Evolutionary conservation across 23 tunicate genomes (phyloP), one percentile per base, ranked within the genome.

Genomic region (Diplosoma virens): DNA sequence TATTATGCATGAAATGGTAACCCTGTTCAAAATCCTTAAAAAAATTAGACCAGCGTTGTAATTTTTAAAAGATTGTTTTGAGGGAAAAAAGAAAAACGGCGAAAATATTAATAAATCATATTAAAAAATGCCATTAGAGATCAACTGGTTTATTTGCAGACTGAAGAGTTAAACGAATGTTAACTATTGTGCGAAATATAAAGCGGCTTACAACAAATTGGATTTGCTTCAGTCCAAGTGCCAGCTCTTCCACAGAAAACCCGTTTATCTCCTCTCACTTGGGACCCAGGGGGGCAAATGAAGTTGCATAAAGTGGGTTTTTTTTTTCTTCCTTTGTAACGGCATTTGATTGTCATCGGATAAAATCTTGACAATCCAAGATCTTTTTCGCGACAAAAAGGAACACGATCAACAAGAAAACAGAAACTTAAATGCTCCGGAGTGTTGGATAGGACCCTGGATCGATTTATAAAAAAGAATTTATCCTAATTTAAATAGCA

Each of bases 171-270:
- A 46, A 46, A 46, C 16, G 52, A 46, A 46, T 46, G 16, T n/a
- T 11, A 46, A 16, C 16, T 46, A 46, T 46, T 14, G 16, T 46
- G 52, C 52, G 16, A 46, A 46, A 11, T 11, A 46, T 46, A 64
- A 64, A 9, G 11, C 4, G 29, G 63, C 87, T 73, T 32, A 83
- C 88, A 83, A 53, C 88, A 83, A 47, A 32, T 32, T n/a, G 88
- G 81, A 25, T 63, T 53, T 68, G 25, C 53, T 0, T 26, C 32
- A 27, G 75, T 33, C 88, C 88, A 83, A 31, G 48, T 58, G 23
- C 81, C 88, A 24, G 29, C 50, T 16, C 47, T 29, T 0, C 2
- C 24, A 52, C 91, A 85, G 3, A 27, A 36, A 0, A 81, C 82
- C 16, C 50, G 28, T 70, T 76, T 85, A 35, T 33, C 83, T n/a